Evolutionary conservation across 1,140 invertebrate species (phyloP), one percentile per base, ranked within the genome.

Genomic region (Pseudomyrmex pallidus): DNA sequence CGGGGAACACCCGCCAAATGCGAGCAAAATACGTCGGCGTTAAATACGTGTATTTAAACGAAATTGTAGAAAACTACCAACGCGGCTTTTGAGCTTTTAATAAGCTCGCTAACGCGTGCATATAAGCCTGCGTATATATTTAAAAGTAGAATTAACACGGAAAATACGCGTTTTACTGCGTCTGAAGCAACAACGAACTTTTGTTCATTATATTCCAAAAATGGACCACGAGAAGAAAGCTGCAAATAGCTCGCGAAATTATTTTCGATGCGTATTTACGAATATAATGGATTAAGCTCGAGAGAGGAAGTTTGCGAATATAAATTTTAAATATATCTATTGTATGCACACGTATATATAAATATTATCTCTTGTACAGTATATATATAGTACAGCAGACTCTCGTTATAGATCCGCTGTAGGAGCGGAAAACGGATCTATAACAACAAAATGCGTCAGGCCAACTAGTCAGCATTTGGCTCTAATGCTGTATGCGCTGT

Each of bases 191-290:
- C 50, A 78, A 56, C 20, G 7, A 57, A 20, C 20, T 78, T 57
- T 68, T 48, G 68, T 48, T 15, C 7, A 78, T 57, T 67, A 57
- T 48, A 59, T 68, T 12, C 35, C 2, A 70, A 78, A 70, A 70
- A 57, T 78, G 59, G 70, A 78, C n/a, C 48, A 68, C 56, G 44
- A 20, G 13, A 68, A 68, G 15, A 68, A 9, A 44, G 56, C 57
- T 12, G 17, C 25, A 15, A 15, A 15, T 48, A 10, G 25, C 35
- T 35, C 7, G n/a, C 17, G 7, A 1, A 78, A 57, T 57, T 57
- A 78, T 78, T 76, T 8, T 15, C 15, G 9, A 56, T 12, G 13
- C 8, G 7, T 57, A 70, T 68, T 68, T 72, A 13, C 57, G 46
- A 17, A 35, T 15, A 50, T 61, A 17, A 35, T 12, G 20, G 12